Percentiles rank a stretch among this genome's conserved stretches.
phyloP scores from a whole-genome alignment of 2,888 invertebrate genomes.

The Nipponacmea schrenckii region DNA sequence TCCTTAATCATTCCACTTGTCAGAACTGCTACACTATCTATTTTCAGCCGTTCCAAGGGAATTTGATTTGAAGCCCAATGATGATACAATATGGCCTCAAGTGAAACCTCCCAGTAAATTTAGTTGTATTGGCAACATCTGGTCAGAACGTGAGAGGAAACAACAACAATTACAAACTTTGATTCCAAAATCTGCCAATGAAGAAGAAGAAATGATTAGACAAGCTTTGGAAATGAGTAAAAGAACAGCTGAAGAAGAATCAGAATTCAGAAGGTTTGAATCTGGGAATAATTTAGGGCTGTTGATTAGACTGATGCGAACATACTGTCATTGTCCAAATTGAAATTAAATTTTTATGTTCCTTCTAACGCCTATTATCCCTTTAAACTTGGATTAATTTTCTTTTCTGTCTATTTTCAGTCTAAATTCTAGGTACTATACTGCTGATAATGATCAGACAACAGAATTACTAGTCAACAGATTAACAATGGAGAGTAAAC shows the following conservation, averaged over 20 bases:
- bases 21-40: no score
- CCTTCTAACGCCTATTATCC: no score
- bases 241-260: conserved; percentile 11
- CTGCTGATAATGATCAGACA: not conserved
- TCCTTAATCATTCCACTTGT: no score
- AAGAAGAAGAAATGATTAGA: conserved; percentile 17
- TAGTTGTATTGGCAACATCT: not conserved
- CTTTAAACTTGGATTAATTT: no score
- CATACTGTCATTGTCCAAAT: no score
- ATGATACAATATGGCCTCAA: not conserved
- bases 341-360: no score
- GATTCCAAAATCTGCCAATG: conserved; percentile 8
- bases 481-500: conserved; percentile 3
- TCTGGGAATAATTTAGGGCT: not conserved
- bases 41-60: not conserved
- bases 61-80: not conserved
- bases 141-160: conserved; percentile 12
- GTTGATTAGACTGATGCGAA: no score
- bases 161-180: conserved; percentile 9
- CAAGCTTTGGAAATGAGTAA: conserved; percentile 16
- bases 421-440: not conserved
- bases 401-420: not conserved
- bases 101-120: not conserved
- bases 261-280: conserved; percentile 8
- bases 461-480: not conserved